Conservation (phyloP, 2,797 vertebrate genomes). For the Mustela erminea region DNA sequence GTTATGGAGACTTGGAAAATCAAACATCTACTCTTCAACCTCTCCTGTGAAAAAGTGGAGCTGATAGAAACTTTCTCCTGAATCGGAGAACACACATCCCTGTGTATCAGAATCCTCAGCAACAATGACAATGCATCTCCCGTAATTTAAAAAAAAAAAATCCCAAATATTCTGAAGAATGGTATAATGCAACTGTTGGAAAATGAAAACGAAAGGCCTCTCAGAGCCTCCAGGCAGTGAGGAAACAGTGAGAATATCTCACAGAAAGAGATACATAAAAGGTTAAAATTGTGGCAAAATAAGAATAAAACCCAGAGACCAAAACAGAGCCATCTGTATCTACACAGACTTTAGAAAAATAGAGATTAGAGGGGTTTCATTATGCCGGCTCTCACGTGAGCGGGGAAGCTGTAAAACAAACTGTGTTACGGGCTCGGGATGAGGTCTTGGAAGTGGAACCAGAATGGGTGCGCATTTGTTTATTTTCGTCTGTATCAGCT, state of each 20-base stretch:
- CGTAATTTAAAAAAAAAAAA: constrained; percentile 29
- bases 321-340: constrained; percentile 86
- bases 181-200: neutral
- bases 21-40: constrained; percentile 14
- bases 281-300: constrained; percentile 84
- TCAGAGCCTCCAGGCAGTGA: constrained; percentile 65
- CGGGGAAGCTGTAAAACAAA: constrained; percentile 80
- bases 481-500: constrained; percentile 83
- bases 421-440: constrained; percentile 81
- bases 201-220: constrained; percentile 60
- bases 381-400: constrained; percentile 80
- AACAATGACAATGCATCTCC: neutral
- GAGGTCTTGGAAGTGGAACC: constrained; percentile 83
- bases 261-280: constrained; percentile 83
- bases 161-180: constrained; percentile 13
- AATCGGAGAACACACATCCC: neutral
- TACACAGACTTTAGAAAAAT: constrained; percentile 86
- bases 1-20: constrained; percentile 48
- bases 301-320: constrained; percentile 85
- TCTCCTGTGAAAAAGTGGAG: neutral
- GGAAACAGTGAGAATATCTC: constrained; percentile 75
- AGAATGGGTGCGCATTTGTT: constrained; percentile 80
- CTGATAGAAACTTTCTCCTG: neutral
- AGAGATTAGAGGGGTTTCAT: constrained; percentile 86
- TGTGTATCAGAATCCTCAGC: neutral